Conservation (phyloP, 2,113 vertebrate genomes). For the Tupaia tana region DNA sequence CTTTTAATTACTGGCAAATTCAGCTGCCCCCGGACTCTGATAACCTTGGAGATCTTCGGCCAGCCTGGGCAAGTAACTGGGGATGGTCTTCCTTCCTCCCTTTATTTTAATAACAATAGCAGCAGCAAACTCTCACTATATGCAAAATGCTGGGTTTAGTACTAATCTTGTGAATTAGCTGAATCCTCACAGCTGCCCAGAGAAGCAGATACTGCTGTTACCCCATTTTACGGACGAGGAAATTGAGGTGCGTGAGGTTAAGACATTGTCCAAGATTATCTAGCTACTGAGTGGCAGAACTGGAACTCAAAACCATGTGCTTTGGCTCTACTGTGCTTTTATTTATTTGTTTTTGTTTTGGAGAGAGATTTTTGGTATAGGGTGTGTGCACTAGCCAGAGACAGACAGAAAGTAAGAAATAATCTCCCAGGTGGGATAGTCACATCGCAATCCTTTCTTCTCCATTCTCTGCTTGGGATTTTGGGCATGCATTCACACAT, state of each 20-base stretch:
- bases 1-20: conserved; percentile 24
- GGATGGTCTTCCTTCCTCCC: not conserved
- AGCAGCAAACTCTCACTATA: not conserved
- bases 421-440: too few relatives aligned
- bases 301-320: not conserved
- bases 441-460: too few relatives aligned
- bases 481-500: too few relatives aligned
- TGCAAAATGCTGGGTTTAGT: not conserved
- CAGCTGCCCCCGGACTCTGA: not conserved
- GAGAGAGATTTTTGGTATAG: too few relatives aligned
- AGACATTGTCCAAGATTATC: not conserved
- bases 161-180: not conserved
- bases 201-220: not conserved
- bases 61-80: not conserved
- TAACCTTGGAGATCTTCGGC: not conserved
- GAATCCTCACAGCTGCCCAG: not conserved
- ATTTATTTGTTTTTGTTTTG: too few relatives aligned
- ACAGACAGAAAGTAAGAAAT: too few relatives aligned
- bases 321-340: not conserved
- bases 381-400: too few relatives aligned
- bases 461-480: too few relatives aligned
- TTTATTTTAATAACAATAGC: not conserved
- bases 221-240: conserved; percentile 6
- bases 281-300: not conserved
- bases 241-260: not conserved